Evolutionary conservation across 1,140 invertebrate genomes (phyloP).

Genomic region (Sinonovacula constricta): DNA sequence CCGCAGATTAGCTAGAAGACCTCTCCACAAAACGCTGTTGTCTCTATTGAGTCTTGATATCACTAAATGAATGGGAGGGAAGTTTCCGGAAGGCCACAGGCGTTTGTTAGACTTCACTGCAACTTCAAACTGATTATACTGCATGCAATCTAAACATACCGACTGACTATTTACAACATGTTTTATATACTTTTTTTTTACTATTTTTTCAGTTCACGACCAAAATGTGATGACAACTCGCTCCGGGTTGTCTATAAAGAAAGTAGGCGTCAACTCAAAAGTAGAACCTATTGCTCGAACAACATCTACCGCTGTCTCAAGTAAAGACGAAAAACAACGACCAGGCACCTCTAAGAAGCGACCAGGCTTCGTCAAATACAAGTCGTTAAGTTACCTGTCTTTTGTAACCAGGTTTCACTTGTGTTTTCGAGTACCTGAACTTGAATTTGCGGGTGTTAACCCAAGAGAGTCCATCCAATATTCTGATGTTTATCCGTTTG

Average conservation of each 20-base stretch:
- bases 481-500: constrained; percentile 20
- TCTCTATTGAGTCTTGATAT: too few species aligned
- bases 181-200: neutral
- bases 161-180: too few species aligned
- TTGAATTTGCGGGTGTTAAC: constrained; percentile 53
- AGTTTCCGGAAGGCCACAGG: too few species aligned
- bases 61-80: too few species aligned
- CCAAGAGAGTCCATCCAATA: constrained; percentile 41
- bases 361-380: constrained; percentile 43
- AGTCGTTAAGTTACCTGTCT: constrained; percentile 62
- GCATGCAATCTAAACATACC: too few species aligned
- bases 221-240: constrained; percentile 66
- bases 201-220: constrained; percentile 62
- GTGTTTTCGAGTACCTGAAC: constrained; percentile 50
- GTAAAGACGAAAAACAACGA: neutral
- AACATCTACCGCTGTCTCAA: neutral
- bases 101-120: too few species aligned
- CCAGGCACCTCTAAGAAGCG: constrained; percentile 26
- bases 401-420: constrained; percentile 67
- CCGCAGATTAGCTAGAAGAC: too few species aligned
- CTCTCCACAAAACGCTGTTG: too few species aligned
- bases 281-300: too few species aligned
- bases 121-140: too few species aligned
- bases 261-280: constrained; percentile 36
- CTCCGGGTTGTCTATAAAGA: constrained; percentile 64